Evolutionary conservation across 92 coral and sea anemone genomes (phyloP).

Genomic region (Porites divaricata): DNA sequence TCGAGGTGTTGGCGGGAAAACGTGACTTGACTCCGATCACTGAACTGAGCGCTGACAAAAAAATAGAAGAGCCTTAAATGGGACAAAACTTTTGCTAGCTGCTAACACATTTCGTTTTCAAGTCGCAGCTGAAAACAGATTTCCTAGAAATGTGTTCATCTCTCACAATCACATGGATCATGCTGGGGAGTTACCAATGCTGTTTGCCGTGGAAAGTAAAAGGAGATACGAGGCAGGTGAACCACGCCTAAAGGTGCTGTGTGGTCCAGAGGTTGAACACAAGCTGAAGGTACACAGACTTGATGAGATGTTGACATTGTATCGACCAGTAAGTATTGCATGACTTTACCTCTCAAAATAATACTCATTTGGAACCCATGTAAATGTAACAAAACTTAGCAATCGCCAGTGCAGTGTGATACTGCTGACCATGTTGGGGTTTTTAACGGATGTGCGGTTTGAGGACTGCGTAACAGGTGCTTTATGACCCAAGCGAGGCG

Average conservation of each 20-base stretch:
- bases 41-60: too few relatives aligned
- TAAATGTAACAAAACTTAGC: too few relatives aligned
- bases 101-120: background rate
- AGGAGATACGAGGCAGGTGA: conserved; percentile 39
- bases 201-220: conserved; percentile 51
- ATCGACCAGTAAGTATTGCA: conserved; percentile 42
- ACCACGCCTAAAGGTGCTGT: conserved; percentile 52
- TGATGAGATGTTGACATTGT: conserved; percentile 53
- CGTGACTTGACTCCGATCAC: too few relatives aligned
- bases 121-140: conserved; percentile 28
- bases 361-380: too few relatives aligned
- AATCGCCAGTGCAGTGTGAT: too few relatives aligned
- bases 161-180: conserved; percentile 73
- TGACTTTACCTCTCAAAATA: too few relatives aligned
- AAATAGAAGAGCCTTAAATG: too few relatives aligned
- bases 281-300: conserved; percentile 60
- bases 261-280: conserved; percentile 68
- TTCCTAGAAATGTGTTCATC: conserved; percentile 64
- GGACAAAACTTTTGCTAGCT: background rate
- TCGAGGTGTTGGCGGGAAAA: too few relatives aligned
- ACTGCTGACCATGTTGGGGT: too few relatives aligned
- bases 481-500: too few relatives aligned
- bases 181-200: conserved; percentile 61
- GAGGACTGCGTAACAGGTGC: too few relatives aligned
- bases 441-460: too few relatives aligned